These are phyloP conservation scores for Thaumetopoea pityocampa DNA, from an alignment of 1,140 invertebrate species.

Conservation along the genomic window DNA sequence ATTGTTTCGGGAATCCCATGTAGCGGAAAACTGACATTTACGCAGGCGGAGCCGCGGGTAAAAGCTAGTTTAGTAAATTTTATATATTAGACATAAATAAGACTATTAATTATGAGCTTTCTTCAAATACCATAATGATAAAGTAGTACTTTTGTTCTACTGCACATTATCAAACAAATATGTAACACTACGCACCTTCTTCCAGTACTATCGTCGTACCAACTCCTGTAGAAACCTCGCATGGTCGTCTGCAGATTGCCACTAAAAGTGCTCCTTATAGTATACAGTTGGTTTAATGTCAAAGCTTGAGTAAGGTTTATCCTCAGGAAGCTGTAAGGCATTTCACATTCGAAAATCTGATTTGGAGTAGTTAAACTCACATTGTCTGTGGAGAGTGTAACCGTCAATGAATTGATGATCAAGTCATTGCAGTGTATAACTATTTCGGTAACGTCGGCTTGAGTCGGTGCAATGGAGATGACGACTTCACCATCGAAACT, in stretches of 20 bases:
- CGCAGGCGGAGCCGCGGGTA: too few species aligned
- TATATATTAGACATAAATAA: too few species aligned
- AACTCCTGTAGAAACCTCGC: slow-evolving; percentile 78
- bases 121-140: too few species aligned
- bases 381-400: slow-evolving; percentile 12
- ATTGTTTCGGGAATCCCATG: too few species aligned
- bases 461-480: slow-evolving; percentile 60
- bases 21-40: too few species aligned
- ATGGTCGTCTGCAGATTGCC: slow-evolving; percentile 73
- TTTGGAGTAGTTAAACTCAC: slow-evolving; percentile 18
- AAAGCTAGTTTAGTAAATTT: too few species aligned
- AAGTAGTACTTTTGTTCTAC: too few species aligned
- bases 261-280: slow-evolving; percentile 44
- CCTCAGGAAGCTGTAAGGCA: slow-evolving; percentile 47
- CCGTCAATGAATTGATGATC: slow-evolving; percentile 47
- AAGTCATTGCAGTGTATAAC: slow-evolving; percentile 81
- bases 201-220: slow-evolving; percentile 56
- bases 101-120: too few species aligned
- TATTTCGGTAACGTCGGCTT: slow-evolving; percentile 58
- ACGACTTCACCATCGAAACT: slow-evolving; percentile 78
- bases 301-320: slow-evolving; percentile 31
- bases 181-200: slow-evolving; percentile 24
- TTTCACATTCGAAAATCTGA: slow-evolving; percentile 34
- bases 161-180: slow-evolving; percentile 1
- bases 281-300: slow-evolving; percentile 30